Evolutionary conservation across 2,797 vertebrate species (phyloP).

Genomic region (Lindbergichthys nudifrons): DNA sequence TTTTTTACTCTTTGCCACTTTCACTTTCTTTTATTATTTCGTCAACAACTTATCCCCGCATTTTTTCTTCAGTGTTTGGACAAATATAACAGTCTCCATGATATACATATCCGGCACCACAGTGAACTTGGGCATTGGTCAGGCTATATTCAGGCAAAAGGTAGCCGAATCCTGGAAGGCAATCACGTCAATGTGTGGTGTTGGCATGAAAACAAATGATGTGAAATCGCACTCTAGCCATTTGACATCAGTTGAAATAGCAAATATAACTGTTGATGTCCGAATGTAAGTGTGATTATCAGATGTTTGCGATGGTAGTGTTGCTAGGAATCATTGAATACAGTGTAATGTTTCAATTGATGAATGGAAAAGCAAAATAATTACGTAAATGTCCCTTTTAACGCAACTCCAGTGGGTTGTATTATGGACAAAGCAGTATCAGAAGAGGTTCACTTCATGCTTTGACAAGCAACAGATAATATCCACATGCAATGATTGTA

Average conservation of each 20-base stretch:
- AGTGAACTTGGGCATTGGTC: slow-evolving; percentile 29
- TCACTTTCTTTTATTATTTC: not conserved
- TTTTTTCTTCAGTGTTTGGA: fast-evolving
- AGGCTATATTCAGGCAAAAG: slow-evolving; percentile 34
- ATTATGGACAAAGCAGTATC: not conserved
- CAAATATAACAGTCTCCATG: fast-evolving
- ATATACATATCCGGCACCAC: slow-evolving; percentile 33
- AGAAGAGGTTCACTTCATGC: not conserved
- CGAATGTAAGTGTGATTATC: not conserved
- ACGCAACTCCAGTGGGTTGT: not conserved
- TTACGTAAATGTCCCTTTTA: not conserved
- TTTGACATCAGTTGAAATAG: not conserved
- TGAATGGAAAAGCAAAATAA: not conserved
- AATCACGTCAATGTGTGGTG: slow-evolving; percentile 15
- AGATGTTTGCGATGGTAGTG: not conserved
- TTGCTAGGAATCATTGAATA: not conserved
- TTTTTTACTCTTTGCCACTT: slow-evolving; percentile 33
- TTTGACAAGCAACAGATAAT: not conserved
- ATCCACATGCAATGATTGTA: not conserved
- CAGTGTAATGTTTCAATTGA: not conserved
- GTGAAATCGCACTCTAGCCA: not conserved
- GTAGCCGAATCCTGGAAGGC: not conserved
- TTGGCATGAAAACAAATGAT: slow-evolving; percentile 2
- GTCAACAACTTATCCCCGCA: fast-evolving
- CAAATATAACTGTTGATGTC: not conserved